Conservation (phyloP, 2,797 vertebrate genomes). For the Lithobates pipiens region DNA sequence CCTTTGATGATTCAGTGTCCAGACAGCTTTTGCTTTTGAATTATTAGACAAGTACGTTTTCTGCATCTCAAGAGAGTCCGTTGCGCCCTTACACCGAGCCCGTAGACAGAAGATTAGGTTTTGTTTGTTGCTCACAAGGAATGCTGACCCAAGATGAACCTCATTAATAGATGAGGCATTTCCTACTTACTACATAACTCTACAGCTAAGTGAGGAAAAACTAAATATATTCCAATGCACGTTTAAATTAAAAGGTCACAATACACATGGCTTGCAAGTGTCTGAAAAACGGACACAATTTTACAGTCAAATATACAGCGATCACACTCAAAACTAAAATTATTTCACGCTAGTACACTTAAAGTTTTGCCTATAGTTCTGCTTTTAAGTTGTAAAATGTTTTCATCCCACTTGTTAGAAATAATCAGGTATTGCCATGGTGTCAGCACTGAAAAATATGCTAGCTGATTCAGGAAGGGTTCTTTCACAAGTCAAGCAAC, state of each 20-base stretch:
- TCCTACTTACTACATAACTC: constrained; percentile 63
- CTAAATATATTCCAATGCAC: constrained; percentile 50
- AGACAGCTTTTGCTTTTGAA: constrained; percentile 69
- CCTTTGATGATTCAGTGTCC: constrained; percentile 77
- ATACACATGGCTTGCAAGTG: too few species aligned
- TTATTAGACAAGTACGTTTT: constrained; percentile 76
- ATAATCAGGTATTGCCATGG: too few species aligned
- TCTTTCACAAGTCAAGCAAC: too few species aligned
- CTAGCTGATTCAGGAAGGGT: too few species aligned
- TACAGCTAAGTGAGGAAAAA: constrained; percentile 57
- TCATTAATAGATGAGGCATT: constrained; percentile 67
- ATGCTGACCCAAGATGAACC: constrained; percentile 73
- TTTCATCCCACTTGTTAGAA: too few species aligned
- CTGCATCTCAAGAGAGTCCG: constrained; percentile 74
- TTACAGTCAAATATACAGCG: too few species aligned
- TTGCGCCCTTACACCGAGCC: constrained; percentile 68
- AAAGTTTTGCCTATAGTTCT: too few species aligned
- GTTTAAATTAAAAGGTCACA: constrained; percentile 23
- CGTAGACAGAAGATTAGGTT: constrained; percentile 73
- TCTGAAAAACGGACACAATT: too few species aligned
- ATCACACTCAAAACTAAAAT: too few species aligned
- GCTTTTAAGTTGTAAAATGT: too few species aligned
- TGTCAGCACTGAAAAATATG: too few species aligned
- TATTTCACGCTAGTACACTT: too few species aligned
- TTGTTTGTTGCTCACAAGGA: constrained; percentile 72